A percentile compares a stretch with the other conserved stretches of the same genome.
These are phyloP conservation scores for Cavia porcellus DNA, from an alignment of 2,113 vertebrate species.

Conservation along the genomic window DNA sequence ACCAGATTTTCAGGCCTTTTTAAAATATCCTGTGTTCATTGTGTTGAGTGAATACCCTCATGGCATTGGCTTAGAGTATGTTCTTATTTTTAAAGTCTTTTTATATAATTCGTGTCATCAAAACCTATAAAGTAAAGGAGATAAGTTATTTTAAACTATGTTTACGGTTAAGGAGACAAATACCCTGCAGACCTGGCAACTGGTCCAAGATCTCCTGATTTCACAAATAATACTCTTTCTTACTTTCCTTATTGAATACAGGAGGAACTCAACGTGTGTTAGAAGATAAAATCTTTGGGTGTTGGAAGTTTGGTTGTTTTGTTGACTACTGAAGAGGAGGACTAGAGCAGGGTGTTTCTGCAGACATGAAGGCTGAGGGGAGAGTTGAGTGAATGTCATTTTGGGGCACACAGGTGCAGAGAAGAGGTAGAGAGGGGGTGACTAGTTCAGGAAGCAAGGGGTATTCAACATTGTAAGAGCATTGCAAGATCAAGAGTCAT, in stretches of 20 bases:
- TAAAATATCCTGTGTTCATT: background rate
- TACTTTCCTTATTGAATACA: background rate
- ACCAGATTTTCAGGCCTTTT: background rate
- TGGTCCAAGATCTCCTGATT: background rate
- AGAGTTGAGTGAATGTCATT: background rate
- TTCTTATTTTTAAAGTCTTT: background rate
- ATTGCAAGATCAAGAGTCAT: background rate
- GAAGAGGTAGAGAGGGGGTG: background rate
- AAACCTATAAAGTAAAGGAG: background rate
- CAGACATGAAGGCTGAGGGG: background rate
- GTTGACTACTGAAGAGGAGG: background rate
- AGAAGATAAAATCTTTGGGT: slow-evolving; percentile 6
- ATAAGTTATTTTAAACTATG: background rate
- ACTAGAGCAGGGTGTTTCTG: background rate
- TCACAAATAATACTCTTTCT: background rate
- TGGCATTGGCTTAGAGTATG: too few species aligned
- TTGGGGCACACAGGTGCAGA: background rate
- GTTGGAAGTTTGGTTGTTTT: background rate
- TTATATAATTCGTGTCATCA: background rate
- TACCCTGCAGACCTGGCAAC: background rate
- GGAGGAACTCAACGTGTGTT: background rate
- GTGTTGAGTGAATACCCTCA: background rate
- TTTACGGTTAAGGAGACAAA: background rate
- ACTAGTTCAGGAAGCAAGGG: background rate
- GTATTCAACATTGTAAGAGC: background rate